phyloP scores from a whole-genome alignment of 2,888 invertebrate genomes.

The Chrysopilus asiliformis region DNA sequence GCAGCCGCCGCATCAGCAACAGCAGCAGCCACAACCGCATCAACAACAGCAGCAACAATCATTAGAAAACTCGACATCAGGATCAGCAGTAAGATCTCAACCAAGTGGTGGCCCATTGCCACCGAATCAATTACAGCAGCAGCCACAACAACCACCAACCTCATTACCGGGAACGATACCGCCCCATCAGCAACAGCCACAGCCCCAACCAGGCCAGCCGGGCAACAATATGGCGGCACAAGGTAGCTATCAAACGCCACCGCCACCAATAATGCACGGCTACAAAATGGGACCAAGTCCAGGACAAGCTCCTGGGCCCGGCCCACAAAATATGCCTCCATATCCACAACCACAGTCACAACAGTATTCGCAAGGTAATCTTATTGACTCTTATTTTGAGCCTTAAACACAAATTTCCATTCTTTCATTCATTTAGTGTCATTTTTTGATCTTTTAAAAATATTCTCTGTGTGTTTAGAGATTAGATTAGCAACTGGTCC shows the following conservation, averaged over 20 bases:
- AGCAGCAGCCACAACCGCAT: constrained; percentile 19
- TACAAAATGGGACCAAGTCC: constrained; percentile 51
- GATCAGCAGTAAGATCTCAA: constrained; percentile 10
- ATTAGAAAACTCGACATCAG: constrained; percentile 8
- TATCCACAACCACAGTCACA: constrained; percentile 41
- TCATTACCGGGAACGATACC: constrained; percentile 26
- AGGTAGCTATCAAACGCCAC: constrained; percentile 19
- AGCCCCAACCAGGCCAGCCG: constrained; percentile 29
- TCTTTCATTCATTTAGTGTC: neutral
- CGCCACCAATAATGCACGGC: constrained; percentile 35
- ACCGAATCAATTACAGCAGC: constrained; percentile 32
- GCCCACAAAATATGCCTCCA: constrained; percentile 40
- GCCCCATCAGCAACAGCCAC: constrained; percentile 37
- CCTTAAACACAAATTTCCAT: neutral
- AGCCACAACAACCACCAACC: constrained; percentile 20
- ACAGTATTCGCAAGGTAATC: constrained; percentile 42
- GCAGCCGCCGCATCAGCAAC: constrained; percentile 37
- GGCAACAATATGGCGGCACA: constrained; percentile 31
- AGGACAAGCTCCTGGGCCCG: constrained; percentile 38
- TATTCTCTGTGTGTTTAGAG: neutral
- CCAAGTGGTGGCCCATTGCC: constrained; percentile 20
- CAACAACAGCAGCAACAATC: constrained; percentile 4
- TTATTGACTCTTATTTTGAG: too few species aligned
- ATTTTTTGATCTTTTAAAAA: neutral
- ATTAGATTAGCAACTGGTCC: too few species aligned